Evolutionary conservation across 2,888 invertebrate genomes (phyloP), one percentile per base, ranked within the genome.

Genomic region (Cheilosia pagana): DNA sequence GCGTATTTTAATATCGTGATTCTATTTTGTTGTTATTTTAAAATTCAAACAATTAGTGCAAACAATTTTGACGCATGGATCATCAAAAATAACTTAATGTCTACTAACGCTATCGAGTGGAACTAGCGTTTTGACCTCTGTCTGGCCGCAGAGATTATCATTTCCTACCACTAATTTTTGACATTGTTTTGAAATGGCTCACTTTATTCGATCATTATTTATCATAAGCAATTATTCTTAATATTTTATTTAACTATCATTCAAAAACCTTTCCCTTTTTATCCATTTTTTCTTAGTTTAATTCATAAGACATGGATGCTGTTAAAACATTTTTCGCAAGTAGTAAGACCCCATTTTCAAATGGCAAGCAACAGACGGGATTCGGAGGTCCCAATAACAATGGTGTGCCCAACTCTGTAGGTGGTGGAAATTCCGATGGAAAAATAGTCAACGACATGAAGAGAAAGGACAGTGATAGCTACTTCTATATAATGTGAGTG

Each of bases 401-500:
- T 41, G 77, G 50, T 19, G 81, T 74, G 16, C 23, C 82, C 21
- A 77, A 87, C 52, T 88, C 86, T 63, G 85, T 88, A 21, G 87
- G 87, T 41, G 35, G 65, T 39, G 87, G 87, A 31, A 88, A 87
- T 59, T 59, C 87, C 14, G 77, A 87, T 67, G 87, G 87, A 8
- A 87, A 88, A 60, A 87, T 87, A 41, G 81, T 87, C 3, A 88
- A 88, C 57, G 88, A 88, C 60, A 70, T 86, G 14, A 90, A 90
- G 67, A 88, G 90, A 75, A 90, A 90, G 88, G 91, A 91, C 71
- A 90, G 89, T 79, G 92, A 91, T 86, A 90, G 88, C 55, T 91
- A 91, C 85, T 91, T 91, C 81, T 91, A 91, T 86, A 91, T 91
- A 72, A 90, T 91, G 91, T 91, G 87, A 91, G 91, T 91, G 39